These are phyloP conservation scores for Peromyscus attwateri DNA, from an alignment of 2,797 vertebrate species.

Conservation along the genomic window DNA sequence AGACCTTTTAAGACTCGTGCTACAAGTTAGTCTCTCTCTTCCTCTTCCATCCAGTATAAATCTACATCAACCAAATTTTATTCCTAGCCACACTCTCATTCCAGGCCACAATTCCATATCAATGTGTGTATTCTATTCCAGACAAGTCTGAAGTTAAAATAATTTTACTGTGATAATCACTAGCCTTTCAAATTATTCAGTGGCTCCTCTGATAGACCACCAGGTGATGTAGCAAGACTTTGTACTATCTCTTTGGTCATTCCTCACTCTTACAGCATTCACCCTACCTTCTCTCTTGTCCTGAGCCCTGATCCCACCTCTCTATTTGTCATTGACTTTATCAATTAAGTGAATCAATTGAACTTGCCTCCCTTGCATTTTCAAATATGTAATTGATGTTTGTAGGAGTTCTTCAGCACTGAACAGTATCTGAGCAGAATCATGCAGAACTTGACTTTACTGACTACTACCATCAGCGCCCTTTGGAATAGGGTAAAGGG, in stretches of 20 bases:
- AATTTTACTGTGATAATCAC: not conserved
- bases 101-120: not conserved
- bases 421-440: not conserved
- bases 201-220: not conserved
- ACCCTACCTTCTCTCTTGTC: not conserved
- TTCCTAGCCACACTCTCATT: not conserved
- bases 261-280: not conserved
- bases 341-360: not conserved
- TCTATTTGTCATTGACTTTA: not conserved
- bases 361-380: not conserved
- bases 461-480: not conserved
- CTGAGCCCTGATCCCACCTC: not conserved
- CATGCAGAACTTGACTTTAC: not conserved
- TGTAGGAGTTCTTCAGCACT: not conserved
- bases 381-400: conserved; percentile 25
- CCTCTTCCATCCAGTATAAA: not conserved
- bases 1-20: no score
- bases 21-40: not conserved
- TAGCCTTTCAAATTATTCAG: not conserved
- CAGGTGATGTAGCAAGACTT: not conserved
- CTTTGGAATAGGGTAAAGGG: not conserved
- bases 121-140: not conserved
- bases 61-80: not conserved
- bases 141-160: not conserved
- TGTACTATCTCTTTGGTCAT: not conserved